phyloP scores from a whole-genome alignment of 2,797 vertebrate genomes.

The Ptychadena robeensis region DNA sequence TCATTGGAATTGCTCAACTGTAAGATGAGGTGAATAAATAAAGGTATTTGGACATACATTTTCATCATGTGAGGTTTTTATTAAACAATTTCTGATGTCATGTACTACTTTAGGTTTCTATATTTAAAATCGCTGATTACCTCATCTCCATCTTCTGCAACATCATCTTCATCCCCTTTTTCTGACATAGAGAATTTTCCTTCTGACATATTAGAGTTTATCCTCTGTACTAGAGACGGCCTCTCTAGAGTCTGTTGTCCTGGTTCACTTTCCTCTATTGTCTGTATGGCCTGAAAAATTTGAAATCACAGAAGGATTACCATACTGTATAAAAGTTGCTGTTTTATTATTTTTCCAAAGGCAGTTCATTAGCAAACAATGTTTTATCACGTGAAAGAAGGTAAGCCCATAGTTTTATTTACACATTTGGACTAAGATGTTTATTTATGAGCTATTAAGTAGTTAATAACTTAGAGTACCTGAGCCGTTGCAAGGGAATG shows the following conservation, averaged over 20 bases:
- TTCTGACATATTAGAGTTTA: conserved; percentile 18
- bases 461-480: conserved; percentile 25
- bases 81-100: too few relatives aligned
- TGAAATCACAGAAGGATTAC: conserved; percentile 6
- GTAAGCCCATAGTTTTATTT: neutral
- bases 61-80: too few relatives aligned
- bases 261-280: neutral
- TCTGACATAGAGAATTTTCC: neutral
- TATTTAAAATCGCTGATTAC: conserved; percentile 11
- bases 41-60: too few relatives aligned
- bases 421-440: neutral
- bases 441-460: neutral
- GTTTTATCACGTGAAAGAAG: neutral
- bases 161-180: conserved; percentile 53
- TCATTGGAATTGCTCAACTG: too few relatives aligned
- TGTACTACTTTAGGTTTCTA: neutral
- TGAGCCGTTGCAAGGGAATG: conserved; percentile 64
- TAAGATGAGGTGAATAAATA: too few relatives aligned
- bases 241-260: neutral
- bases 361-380: too few relatives aligned
- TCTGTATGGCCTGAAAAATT: conserved; percentile 38
- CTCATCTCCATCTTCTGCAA: conserved; percentile 57
- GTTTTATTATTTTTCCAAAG: too few relatives aligned
- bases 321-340: too few relatives aligned
- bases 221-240: neutral